Conservation (phyloP, 2,113 vertebrate species). For the Corvus cornix region DNA sequence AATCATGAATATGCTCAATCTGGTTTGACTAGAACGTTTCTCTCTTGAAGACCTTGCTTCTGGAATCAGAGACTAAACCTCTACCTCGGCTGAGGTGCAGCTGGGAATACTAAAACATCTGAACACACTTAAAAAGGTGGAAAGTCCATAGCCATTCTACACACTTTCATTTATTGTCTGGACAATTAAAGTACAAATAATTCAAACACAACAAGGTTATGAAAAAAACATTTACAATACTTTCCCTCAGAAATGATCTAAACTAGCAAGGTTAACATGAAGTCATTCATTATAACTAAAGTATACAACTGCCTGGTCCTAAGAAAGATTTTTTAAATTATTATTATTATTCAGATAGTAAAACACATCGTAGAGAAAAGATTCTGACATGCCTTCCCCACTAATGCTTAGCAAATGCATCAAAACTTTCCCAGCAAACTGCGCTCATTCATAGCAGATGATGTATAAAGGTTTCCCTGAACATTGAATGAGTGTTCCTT, state of each 20-base stretch:
- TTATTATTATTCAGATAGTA: conserved; percentile 91
- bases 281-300: conserved; percentile 99
- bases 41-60: conserved; percentile 46
- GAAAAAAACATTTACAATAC: conserved; percentile 84
- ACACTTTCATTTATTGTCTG: conserved; percentile 99
- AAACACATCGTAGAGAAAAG: conserved; percentile 96
- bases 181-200: conserved; percentile 99
- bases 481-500: conserved; percentile 79
- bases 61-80: conserved; percentile 15
- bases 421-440: conserved; percentile 80
- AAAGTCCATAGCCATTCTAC: conserved; percentile 83
- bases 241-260: conserved; percentile 97
- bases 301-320: conserved; percentile 95
- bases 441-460: conserved; percentile 82
- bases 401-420: conserved; percentile 96
- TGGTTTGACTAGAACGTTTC: conserved; percentile 13
- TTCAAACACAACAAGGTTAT: conserved; percentile 98
- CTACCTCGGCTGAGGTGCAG: not conserved
- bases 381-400: conserved; percentile 95
- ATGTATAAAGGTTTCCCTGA: conserved; percentile 79
- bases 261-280: conserved; percentile 99
- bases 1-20: conserved; percentile 36
- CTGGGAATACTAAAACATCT: conserved; percentile 62
- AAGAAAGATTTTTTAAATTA: conserved; percentile 90
- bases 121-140: conserved; percentile 81